Conservation (phyloP, 2,888 invertebrate genomes). For the Priocnemis perturbator region DNA sequence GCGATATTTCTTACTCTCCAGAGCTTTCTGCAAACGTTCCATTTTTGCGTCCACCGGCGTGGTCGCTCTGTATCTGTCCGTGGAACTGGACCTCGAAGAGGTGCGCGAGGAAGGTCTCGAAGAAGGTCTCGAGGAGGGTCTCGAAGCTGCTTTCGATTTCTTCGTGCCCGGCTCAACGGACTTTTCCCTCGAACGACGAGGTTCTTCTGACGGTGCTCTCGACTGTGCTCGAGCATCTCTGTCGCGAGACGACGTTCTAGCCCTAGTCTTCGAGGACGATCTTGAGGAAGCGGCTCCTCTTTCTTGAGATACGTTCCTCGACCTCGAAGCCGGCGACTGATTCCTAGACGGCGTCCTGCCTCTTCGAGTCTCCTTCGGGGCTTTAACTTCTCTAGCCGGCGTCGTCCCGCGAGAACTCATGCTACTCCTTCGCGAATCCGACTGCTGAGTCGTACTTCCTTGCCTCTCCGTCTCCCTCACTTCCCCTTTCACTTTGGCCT, state of each 20-base stretch:
- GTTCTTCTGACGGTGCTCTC: constrained; percentile 49
- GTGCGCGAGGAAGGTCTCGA: constrained; percentile 61
- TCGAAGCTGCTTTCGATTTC: constrained; percentile 57
- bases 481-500: constrained; percentile 26
- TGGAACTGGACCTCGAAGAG: constrained; percentile 64
- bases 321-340: constrained; percentile 59
- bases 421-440: constrained; percentile 33
- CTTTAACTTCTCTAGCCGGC: constrained; percentile 40
- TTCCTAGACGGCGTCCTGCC: constrained; percentile 59
- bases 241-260: constrained; percentile 50
- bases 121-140: constrained; percentile 59
- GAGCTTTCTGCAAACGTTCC: constrained; percentile 65
- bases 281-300: constrained; percentile 56
- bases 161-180: constrained; percentile 36
- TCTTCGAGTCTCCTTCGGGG: constrained; percentile 35
- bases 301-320: constrained; percentile 57
- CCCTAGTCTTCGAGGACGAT: constrained; percentile 62
- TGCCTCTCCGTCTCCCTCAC: background rate
- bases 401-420: constrained; percentile 50
- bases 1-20: constrained; percentile 56
- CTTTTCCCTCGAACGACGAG: constrained; percentile 36
- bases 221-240: constrained; percentile 39
- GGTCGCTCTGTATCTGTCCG: constrained; percentile 58
- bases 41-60: constrained; percentile 72
- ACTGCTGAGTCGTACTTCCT: background rate